These are phyloP conservation scores for Coronaproctus castanopsis DNA, from an alignment of 2,888 invertebrate genomes.

Conservation along the genomic window DNA sequence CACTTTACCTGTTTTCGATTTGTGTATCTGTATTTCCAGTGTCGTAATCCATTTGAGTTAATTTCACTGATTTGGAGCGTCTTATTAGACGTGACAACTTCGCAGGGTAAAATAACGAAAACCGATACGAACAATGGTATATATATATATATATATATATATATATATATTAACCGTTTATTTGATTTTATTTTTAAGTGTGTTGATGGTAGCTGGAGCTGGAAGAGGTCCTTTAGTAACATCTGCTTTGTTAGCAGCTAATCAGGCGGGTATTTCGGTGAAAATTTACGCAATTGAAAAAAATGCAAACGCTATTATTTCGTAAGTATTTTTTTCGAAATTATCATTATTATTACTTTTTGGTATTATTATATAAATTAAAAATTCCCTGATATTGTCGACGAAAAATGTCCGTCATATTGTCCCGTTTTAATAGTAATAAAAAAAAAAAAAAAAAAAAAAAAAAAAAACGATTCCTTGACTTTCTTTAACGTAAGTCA, in stretches of 20 bases:
- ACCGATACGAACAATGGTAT: not conserved
- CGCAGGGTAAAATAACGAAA: not conserved
- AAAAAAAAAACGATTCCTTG: no score
- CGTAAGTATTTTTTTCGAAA: slow-evolving; percentile 27
- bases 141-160: no score
- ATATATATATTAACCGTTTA: no score
- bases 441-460: no score
- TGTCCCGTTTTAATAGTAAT: no score
- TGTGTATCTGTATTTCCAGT: no score
- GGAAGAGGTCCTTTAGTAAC: slow-evolving; percentile 88
- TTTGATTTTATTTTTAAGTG: slow-evolving; percentile 21
- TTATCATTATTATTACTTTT: no score
- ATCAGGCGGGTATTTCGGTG: slow-evolving; percentile 46
- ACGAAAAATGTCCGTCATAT: no score
- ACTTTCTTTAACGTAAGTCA: no score
- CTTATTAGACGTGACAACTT: not conserved
- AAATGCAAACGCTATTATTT: slow-evolving; percentile 86
- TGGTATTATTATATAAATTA: no score
- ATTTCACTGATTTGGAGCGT: not conserved
- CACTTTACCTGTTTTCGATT: no score
- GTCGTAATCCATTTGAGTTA: slow-evolving; percentile 16
- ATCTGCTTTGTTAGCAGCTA: slow-evolving; percentile 61
- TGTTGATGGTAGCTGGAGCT: slow-evolving; percentile 79
- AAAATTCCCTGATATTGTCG: no score
- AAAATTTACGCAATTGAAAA: slow-evolving; percentile 92